phyloP scores from a whole-genome alignment of 2,888 invertebrate genomes.

The Drosophila austrosaltans region DNA sequence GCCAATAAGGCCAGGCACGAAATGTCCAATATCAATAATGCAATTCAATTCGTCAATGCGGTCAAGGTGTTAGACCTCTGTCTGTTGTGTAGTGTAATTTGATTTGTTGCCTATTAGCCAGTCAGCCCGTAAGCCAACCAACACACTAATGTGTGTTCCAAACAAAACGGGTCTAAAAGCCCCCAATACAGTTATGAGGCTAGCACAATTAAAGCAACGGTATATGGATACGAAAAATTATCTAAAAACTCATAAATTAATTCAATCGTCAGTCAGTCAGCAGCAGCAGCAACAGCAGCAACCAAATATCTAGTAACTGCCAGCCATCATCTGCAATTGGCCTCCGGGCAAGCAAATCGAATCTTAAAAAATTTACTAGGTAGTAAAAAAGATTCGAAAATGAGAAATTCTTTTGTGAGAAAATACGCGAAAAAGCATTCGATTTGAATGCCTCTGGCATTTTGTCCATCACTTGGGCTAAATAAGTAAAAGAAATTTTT shows the following conservation, averaged over 20 bases:
- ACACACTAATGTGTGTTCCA: constrained; percentile 47
- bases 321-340: constrained; percentile 61
- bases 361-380: constrained; percentile 29
- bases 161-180: constrained; percentile 55
- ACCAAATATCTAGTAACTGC: background rate
- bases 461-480: constrained; percentile 55
- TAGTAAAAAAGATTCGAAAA: constrained; percentile 25
- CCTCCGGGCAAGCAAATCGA: constrained; percentile 46
- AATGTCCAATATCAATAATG: constrained; percentile 16
- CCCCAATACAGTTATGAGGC: constrained; percentile 58
- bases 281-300: background rate
- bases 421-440: constrained; percentile 68
- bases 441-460: constrained; percentile 19
- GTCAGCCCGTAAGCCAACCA: constrained; percentile 57
- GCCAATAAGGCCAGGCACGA: constrained; percentile 61
- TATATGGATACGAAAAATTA: constrained; percentile 35
- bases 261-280: constrained; percentile 54
- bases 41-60: constrained; percentile 64
- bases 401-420: constrained; percentile 74
- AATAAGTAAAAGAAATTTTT: constrained; percentile 69
- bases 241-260: constrained; percentile 65
- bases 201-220: constrained; percentile 72
- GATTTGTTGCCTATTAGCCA: constrained; percentile 22
- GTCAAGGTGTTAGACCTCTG: constrained; percentile 67
- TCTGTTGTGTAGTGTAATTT: constrained; percentile 49